A percentile compares a stretch with the other conserved stretches of the same genome.
These are phyloP conservation scores for Falco cherrug DNA, from an alignment of 2,797 vertebrate species.

Conservation along the genomic window DNA sequence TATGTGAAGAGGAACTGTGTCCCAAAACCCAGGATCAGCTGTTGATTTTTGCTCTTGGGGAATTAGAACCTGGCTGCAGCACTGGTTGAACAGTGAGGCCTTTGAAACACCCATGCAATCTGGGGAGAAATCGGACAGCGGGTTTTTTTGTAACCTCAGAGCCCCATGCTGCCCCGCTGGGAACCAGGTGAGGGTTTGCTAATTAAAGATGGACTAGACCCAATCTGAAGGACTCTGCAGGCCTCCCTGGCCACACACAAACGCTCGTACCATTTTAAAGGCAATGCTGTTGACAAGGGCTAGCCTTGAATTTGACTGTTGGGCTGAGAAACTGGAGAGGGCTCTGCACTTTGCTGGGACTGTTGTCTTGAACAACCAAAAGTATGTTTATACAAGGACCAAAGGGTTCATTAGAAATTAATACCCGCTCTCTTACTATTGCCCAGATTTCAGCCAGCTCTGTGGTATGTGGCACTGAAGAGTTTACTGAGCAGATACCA, in stretches of 20 bases:
- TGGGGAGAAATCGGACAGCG: accelerated
- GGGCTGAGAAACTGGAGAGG: not conserved
- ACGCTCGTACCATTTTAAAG: not conserved
- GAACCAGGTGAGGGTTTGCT: not conserved
- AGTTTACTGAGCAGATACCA: not conserved
- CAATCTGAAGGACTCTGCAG: no score
- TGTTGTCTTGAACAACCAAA: not conserved
- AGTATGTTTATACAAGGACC: not conserved
- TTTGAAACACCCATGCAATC: accelerated
- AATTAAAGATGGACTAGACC: not conserved
- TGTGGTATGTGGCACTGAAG: no score
- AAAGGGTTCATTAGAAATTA: not conserved
- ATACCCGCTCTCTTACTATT: no score
- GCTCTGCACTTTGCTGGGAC: not conserved
- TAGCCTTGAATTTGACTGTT: not conserved
- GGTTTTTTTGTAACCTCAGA: not conserved
- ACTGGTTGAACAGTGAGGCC: no score
- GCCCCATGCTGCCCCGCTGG: no score
- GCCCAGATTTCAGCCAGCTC: not conserved
- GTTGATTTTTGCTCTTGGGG: not conserved
- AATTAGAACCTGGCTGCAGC: no score
- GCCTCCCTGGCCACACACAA: not conserved
- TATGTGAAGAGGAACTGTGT: not conserved
- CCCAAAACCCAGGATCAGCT: not conserved
- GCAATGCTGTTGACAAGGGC: not conserved